Evolutionary conservation across 2,888 invertebrate genomes (phyloP).

Genomic region (Drosophila fungiperda): DNA sequence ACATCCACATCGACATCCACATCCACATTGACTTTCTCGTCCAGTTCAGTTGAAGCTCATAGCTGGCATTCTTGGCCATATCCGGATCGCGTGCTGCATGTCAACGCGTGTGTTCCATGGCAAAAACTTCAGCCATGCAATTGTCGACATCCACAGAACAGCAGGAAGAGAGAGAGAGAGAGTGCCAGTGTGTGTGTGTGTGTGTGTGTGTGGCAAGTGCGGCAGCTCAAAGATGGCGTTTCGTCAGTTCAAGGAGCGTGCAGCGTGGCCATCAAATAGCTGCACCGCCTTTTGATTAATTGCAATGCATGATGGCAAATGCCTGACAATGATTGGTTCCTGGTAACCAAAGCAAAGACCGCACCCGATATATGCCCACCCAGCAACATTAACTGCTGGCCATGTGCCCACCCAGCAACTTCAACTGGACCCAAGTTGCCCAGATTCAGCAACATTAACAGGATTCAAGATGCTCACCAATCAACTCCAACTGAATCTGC

Average conservation of each 20-base stretch:
- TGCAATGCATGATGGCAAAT: slow-evolving; percentile 58
- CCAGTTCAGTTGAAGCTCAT: neutral
- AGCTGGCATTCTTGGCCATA: slow-evolving; percentile 23
- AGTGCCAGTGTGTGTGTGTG: slow-evolving; percentile 21
- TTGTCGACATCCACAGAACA: slow-evolving; percentile 56
- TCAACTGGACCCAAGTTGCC: neutral
- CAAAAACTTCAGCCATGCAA: slow-evolving; percentile 56
- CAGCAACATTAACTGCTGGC: neutral
- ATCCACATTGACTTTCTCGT: neutral
- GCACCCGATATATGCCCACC: neutral
- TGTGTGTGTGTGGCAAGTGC: slow-evolving; percentile 53
- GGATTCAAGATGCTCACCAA: neutral
- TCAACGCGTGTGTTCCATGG: slow-evolving; percentile 78
- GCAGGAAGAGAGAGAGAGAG: neutral
- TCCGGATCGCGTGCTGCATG: slow-evolving; percentile 83
- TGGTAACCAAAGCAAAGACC: slow-evolving; percentile 50
- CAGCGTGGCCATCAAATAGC: slow-evolving; percentile 59
- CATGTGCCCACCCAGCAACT: neutral
- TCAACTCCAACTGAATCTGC: neutral
- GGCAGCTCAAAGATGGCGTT: slow-evolving; percentile 55
- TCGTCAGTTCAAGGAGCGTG: slow-evolving; percentile 58
- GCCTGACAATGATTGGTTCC: slow-evolving; percentile 73
- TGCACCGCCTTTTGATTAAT: slow-evolving; percentile 71
- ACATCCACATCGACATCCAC: neutral
- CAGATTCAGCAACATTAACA: neutral